Evolutionary conservation across 1,140 invertebrate species (phyloP).

Genomic region (Drosophila serrata): DNA sequence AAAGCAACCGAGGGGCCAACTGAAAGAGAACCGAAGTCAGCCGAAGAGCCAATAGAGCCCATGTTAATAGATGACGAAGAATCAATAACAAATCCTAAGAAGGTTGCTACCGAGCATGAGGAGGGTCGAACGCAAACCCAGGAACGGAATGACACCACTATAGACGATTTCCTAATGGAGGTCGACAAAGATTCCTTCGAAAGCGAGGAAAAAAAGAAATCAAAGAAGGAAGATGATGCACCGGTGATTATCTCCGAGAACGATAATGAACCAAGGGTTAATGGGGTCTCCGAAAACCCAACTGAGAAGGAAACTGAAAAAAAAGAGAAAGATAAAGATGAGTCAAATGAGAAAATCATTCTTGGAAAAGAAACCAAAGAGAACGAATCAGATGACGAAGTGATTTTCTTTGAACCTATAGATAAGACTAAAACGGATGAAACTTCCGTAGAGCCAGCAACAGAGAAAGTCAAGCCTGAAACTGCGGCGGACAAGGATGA

Average conservation of each 20-base stretch:
- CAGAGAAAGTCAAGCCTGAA: slow-evolving; percentile 2
- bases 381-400: slow-evolving; percentile 71
- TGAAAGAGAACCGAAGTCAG: background rate
- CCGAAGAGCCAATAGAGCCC: background rate
- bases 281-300: slow-evolving; percentile 9
- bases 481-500: slow-evolving; percentile 28
- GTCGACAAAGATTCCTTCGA: background rate
- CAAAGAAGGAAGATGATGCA: background rate
- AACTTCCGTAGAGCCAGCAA: background rate
- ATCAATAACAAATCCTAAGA: background rate
- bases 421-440: slow-evolving; percentile 38
- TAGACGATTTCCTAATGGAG: slow-evolving; percentile 18
- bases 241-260: background rate
- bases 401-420: slow-evolving; percentile 69
- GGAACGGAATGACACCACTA: slow-evolving; percentile 14
- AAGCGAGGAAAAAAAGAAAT: background rate
- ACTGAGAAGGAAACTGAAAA: background rate
- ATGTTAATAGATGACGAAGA: slow-evolving; percentile 4
- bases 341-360: background rate
- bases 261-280: slow-evolving; percentile 1
- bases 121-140: slow-evolving; percentile 4
- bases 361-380: slow-evolving; percentile 30
- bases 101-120: background rate
- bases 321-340: background rate
- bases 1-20: background rate